Evolutionary conservation across 2,888 invertebrate genomes (phyloP).

Genomic region (Yponomeuta malinellus): DNA sequence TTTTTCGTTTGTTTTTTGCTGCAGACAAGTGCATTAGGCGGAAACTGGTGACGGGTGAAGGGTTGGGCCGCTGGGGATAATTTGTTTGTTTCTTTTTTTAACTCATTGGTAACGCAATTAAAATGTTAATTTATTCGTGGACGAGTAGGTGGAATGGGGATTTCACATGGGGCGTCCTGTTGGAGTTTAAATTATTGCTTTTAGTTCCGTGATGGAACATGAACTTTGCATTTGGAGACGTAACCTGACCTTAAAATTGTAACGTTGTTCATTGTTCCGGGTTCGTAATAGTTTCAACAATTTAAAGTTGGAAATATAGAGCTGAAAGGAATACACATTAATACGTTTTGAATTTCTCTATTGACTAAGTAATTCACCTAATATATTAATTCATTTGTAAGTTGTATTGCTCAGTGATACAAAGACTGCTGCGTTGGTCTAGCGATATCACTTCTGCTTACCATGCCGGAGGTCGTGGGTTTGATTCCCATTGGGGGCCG

Average conservation of each 20-base stretch:
- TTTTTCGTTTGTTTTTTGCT: constrained; percentile 16
- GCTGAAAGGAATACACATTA: too few species aligned
- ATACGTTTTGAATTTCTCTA: too few species aligned
- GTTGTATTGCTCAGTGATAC: too few species aligned
- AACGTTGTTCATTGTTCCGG: background rate
- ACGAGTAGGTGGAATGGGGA: background rate
- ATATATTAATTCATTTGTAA: too few species aligned
- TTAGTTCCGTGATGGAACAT: background rate
- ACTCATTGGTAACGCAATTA: background rate
- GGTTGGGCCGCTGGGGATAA: constrained; percentile 15
- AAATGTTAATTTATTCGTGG: constrained; percentile 7
- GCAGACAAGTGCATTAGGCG: constrained; percentile 19
- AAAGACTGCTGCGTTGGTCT: too few species aligned
- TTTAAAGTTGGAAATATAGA: too few species aligned
- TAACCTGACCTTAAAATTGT: background rate
- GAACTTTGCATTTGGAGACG: background rate
- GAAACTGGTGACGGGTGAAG: constrained; percentile 21
- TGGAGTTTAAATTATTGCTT: background rate
- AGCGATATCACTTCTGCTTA: too few species aligned
- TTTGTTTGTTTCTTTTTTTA: constrained; percentile 11
- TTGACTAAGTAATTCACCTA: too few species aligned
- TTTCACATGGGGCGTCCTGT: background rate
- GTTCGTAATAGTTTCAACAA: too few species aligned
- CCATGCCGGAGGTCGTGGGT: too few species aligned
- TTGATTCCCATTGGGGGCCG: too few species aligned